Evolutionary conservation across 2,113 vertebrate genomes (phyloP), one percentile per base, ranked within the genome.

Genomic region (Syngnathus floridae): DNA sequence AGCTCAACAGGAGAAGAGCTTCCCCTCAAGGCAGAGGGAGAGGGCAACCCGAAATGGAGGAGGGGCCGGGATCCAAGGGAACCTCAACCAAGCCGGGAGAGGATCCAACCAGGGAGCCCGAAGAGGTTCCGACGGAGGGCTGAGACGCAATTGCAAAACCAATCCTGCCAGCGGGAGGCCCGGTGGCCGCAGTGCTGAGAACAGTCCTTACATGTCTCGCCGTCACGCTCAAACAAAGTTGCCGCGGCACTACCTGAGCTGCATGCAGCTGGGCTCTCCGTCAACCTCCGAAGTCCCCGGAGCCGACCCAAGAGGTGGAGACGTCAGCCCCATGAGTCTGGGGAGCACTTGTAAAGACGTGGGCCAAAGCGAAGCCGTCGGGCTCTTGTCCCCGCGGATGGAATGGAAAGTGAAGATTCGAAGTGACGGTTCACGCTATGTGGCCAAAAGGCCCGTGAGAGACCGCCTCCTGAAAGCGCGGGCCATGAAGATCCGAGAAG

Each of bases 331-430:
- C 0, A 82, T 91, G 86, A 88, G 91, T 60, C 48, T 93, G 70
- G 90, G 85, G 0, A 79, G 86, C 14, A 89, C 85, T 5, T 88
- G 81, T 48, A 81, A 83, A 49, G 76, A 84, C 5, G 64, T 65
- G 1, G 72, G 52, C 62, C 91, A 72, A 7, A 70, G 21, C 14
- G 74, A 77, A 7, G 57, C 40, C 4, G 48, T 63, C 43, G 45
- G 83, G 41, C 88, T 88, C 0, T 57, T 84, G 19, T 91, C 91
- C 10, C 90, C 93, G 38, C 91, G 93, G n/a, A 93, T 92, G 92
- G 94, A 95, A 78, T 94, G 94, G 93, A 93, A 95, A 77, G 92
- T 93, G 64, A 93, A 94, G 82, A 93, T 94, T 52, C 92, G 94
- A 38, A 94, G 94, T 0, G 91, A 94, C 0, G 92, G 93, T 7